Percentiles rank a stretch among this genome's conserved stretches.
phyloP scores from a whole-genome alignment of 2,113 vertebrate genomes.

The Epinephelus cyanopodus region DNA sequence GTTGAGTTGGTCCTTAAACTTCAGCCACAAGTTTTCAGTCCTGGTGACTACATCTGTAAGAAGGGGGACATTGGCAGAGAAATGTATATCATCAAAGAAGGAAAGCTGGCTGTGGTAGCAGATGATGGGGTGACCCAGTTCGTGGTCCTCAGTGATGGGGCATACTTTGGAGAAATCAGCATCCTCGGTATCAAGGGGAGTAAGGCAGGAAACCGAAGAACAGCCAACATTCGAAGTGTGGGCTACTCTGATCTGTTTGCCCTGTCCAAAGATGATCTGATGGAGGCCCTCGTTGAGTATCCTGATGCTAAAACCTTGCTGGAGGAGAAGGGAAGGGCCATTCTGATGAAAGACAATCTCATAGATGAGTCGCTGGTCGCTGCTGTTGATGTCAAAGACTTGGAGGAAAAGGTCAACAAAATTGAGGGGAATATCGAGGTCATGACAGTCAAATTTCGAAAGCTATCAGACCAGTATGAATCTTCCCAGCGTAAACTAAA shows the following conservation, averaged over 20 bases:
- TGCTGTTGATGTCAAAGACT: constrained; percentile 86
- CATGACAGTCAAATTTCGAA: constrained; percentile 87
- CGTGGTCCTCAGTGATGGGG: constrained; percentile 79
- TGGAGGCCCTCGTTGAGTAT: constrained; percentile 78
- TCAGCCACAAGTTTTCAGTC: constrained; percentile 81
- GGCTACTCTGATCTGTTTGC: constrained; percentile 82
- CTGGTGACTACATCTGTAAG: constrained; percentile 81
- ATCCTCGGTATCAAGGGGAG: constrained; percentile 82
- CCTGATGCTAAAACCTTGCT: constrained; percentile 75
- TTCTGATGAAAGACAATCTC: constrained; percentile 82
- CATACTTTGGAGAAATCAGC: constrained; percentile 82
- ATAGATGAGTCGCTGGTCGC: constrained; percentile 65
- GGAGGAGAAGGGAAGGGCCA: constrained; percentile 77
- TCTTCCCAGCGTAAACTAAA: constrained; percentile 89
- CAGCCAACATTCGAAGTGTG: constrained; percentile 81
- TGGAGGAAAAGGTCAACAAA: constrained; percentile 88
- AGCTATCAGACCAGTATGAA: constrained; percentile 86
- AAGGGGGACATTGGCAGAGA: constrained; percentile 82
- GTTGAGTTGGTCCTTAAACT: constrained; percentile 80
- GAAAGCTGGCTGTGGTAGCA: constrained; percentile 78
- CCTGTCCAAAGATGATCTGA: constrained; percentile 80
- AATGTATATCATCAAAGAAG: constrained; percentile 83
- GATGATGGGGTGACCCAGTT: constrained; percentile 81
- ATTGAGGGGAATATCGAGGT: constrained; percentile 87
- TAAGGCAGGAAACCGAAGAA: constrained; percentile 81